Percentiles rank a stretch among this genome's conserved stretches.
Evolutionary conservation across 2,888 invertebrate species (phyloP).

Genomic region (Megastigmus dorsalis): DNA sequence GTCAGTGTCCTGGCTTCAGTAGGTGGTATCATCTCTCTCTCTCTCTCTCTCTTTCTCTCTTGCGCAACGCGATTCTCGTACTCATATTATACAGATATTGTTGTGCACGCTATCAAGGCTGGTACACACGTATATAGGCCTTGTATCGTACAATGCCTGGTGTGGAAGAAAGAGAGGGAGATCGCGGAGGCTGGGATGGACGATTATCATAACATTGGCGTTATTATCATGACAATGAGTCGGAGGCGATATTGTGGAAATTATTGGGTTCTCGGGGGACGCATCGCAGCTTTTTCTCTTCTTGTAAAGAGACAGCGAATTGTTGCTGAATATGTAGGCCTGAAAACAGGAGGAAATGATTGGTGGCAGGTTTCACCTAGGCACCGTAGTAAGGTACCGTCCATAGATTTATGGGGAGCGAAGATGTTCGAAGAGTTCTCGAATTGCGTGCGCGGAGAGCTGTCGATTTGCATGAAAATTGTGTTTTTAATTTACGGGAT

Average conservation of each 20-base stretch:
- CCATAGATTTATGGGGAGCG: constrained; percentile 1
- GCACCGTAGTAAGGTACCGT: no score
- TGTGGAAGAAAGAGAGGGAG: neutral
- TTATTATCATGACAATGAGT: constrained; percentile 35
- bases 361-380: neutral
- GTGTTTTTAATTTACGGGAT: neutral
- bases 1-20: no score
- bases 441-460: no score
- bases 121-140: no score
- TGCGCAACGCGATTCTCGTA: neutral
- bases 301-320: no score
- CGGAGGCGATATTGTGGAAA: no score
- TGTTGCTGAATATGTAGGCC: no score
- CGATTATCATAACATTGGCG: constrained; percentile 25
- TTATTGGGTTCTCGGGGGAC: no score
- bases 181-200: neutral
- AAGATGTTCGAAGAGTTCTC: neutral
- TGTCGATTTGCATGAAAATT: constrained; percentile 14
- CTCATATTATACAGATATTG: no score
- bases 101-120: neutral
- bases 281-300: no score
- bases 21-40: neutral
- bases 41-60: neutral
- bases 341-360: no score
- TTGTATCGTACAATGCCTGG: neutral